Evolutionary conservation across 2,888 invertebrate genomes (phyloP).

Genomic region (Drosophila kuntzei): DNA sequence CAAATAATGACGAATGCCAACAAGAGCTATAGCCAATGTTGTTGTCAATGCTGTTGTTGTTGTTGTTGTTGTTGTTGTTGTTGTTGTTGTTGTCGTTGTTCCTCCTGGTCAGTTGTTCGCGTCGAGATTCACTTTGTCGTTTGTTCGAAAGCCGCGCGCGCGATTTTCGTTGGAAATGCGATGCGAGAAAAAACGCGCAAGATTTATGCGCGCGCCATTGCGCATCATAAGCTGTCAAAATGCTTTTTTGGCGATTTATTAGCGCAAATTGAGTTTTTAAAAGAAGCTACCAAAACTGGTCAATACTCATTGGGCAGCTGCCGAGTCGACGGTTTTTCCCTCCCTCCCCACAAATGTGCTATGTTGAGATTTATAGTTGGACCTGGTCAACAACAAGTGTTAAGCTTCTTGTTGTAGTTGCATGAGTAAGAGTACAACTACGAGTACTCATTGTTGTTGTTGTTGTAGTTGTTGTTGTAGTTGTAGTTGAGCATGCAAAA

Average conservation of each 20-base stretch:
- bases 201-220: slow-evolving; percentile 79
- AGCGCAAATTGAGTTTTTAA: slow-evolving; percentile 84
- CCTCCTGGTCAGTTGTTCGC: slow-evolving; percentile 26
- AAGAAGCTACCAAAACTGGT: slow-evolving; percentile 63
- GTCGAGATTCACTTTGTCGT: slow-evolving; percentile 48
- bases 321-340: neutral
- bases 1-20: slow-evolving; percentile 84
- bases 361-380: slow-evolving; percentile 40
- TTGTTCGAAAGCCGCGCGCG: slow-evolving; percentile 57
- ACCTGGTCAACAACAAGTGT: slow-evolving; percentile 59
- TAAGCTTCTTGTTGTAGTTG: slow-evolving; percentile 25
- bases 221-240: slow-evolving; percentile 84
- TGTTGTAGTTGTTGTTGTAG: slow-evolving; percentile 24
- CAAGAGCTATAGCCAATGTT: slow-evolving; percentile 38
- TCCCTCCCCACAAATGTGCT: neutral
- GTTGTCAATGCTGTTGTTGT: too few relatives aligned
- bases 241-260: slow-evolving; percentile 84
- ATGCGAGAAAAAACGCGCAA: slow-evolving; percentile 55
- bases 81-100: slow-evolving; percentile 13
- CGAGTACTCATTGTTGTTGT: slow-evolving; percentile 24
- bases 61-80: slow-evolving; percentile 4
- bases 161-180: slow-evolving; percentile 66
- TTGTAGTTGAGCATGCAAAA: slow-evolving; percentile 62
- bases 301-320: slow-evolving; percentile 45
- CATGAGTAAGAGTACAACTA: slow-evolving; percentile 1